phyloP scores from a whole-genome alignment of 2,797 vertebrate species.

The Serranus cabrilla region DNA sequence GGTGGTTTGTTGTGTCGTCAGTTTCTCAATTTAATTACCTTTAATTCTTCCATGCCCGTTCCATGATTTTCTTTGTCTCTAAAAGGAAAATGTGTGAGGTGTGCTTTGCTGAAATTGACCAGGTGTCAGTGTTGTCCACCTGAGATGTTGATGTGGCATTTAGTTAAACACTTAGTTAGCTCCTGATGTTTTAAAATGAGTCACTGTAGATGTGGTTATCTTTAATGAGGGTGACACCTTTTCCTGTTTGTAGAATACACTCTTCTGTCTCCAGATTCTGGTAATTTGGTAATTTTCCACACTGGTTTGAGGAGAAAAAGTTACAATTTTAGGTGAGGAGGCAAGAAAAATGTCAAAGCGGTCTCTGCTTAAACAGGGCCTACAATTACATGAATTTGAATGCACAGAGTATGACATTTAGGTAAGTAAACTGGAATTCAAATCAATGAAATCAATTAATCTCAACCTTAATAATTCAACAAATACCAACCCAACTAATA shows the following conservation, averaged over 20 bases:
- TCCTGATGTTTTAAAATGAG: conserved; percentile 49
- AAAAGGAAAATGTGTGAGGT: conserved; percentile 28
- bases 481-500: background rate
- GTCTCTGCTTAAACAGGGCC: background rate
- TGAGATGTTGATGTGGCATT: conserved; percentile 42
- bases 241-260: conserved; percentile 42
- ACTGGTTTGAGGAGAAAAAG: background rate
- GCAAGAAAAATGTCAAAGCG: background rate
- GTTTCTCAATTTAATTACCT: conserved; percentile 65
- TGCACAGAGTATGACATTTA: background rate
- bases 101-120: conserved; percentile 33
- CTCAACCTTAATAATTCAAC: background rate
- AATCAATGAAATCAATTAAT: background rate
- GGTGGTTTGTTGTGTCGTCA: conserved; percentile 61
- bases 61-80: conserved; percentile 45
- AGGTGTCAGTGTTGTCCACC: conserved; percentile 24
- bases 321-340: background rate
- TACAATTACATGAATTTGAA: background rate
- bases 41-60: conserved; percentile 51
- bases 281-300: conserved; percentile 47
- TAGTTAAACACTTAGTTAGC: conserved; percentile 21
- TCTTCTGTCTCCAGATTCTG: conserved; percentile 33
- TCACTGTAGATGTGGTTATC: conserved; percentile 43
- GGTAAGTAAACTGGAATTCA: background rate
- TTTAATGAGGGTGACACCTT: conserved; percentile 50